Base-by-base conservation (phyloP, 2,888 invertebrate genomes). In the Erebia ligea region DNA sequence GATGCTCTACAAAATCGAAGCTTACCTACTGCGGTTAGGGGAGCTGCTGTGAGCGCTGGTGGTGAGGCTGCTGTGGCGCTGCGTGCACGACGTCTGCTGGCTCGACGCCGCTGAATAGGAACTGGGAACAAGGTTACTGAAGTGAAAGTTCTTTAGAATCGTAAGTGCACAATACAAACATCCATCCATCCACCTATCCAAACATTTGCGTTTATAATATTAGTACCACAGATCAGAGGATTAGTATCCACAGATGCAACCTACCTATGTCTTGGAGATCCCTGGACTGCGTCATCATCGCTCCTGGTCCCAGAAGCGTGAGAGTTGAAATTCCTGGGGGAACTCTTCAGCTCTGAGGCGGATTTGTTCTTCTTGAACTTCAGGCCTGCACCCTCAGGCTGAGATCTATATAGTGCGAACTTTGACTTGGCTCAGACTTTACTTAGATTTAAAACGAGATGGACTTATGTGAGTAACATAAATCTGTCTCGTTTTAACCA, bases 291-390 rank as follows among this genome's bases (percentile, higher is more conserved):
- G 56, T 94, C 90, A 40, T 94, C 92, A 67, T 94, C 90, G 68
- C 91, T 90, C 75, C 89, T 85, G 0, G 90, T 82, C 0, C 92
- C 91, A 0, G 91, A 89, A 0, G 88, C 80, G 72, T 90, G 90
- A 2, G 88, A 86, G 0, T 89, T 85, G 74, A 83, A 88, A 67
- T 87, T 89, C 68, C 84, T 89, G 0, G 93, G 92, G 0, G 93
- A 93, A 19, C 88, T 85, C 76, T 93, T 94, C 71, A 94, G 75
- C 67, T 94, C 94, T 0, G 93, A 93, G 0, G 93, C 91, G 0
- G 93, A 93, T 76, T 93, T 93, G 76, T 94, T 91, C 82, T 94
- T 92, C 92, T 91, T 93, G 71, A 93, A 94, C 62, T 92, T 93
- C 25, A 91, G 89, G 0, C 90, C 92, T 1, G 89, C 79, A 76